phyloP scores from a whole-genome alignment of 37 sponge, comb jelly and placozoan genomes.

The Petrosia ficiformis region DNA sequence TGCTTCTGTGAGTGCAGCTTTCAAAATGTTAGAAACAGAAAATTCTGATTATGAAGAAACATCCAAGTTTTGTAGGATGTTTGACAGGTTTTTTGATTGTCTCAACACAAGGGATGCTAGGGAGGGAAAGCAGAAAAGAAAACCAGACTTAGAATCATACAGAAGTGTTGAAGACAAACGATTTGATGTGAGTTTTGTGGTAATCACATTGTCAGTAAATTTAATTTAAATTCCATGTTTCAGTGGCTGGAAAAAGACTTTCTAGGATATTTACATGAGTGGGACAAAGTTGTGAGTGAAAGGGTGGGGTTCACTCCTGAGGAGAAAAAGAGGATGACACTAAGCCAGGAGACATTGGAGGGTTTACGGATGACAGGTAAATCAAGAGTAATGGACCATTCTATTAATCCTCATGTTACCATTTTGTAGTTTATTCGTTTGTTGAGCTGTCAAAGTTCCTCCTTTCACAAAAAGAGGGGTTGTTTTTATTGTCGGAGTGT shows the following conservation, averaged over 20 bases:
- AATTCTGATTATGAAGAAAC: slow-evolving; percentile 31
- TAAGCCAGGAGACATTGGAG: not conserved
- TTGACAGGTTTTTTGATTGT: slow-evolving; percentile 48
- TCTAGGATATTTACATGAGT: slow-evolving; percentile 1
- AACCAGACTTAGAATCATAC: slow-evolving; percentile 27
- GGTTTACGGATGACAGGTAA: not conserved
- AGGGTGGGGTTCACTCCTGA: not conserved
- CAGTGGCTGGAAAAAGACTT: slow-evolving; percentile 6
- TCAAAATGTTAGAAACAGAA: slow-evolving; percentile 5
- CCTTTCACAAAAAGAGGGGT: not conserved
- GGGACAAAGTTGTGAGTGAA: not conserved
- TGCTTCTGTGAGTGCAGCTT: slow-evolving; percentile 26
- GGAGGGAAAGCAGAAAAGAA: slow-evolving; percentile 12
- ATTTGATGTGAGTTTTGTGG: slow-evolving; percentile 9
- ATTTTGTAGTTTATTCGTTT: slow-evolving; percentile 14
- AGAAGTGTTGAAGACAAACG: slow-evolving; percentile 11
- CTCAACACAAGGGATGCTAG: slow-evolving; percentile 17
- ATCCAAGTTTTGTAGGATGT: slow-evolving; percentile 26
- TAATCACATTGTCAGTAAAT: not conserved
- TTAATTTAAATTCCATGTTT: not conserved
- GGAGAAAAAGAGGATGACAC: not conserved
- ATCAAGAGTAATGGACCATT: too few relatives aligned
- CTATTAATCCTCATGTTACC: too few relatives aligned
- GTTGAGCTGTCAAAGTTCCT: slow-evolving; percentile 25
- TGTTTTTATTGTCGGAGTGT: too few relatives aligned